Base-by-base conservation (phyloP, 2,888 invertebrate genomes). In the Pandemis cinnamomeana region DNA sequence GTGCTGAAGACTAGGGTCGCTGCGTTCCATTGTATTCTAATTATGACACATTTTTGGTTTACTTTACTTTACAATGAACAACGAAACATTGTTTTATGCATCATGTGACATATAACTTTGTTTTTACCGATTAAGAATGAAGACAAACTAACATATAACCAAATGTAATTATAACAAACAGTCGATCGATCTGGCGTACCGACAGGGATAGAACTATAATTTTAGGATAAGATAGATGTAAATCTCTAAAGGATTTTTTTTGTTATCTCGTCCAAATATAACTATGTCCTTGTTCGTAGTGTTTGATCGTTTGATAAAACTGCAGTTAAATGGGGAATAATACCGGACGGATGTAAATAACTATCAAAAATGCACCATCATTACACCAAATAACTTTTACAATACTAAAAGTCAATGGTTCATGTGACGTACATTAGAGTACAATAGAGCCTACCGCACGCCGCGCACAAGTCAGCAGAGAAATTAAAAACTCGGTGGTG, bases 401-500 rank as follows among this genome's bases (percentile, higher is more conserved):
- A 68, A 20, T 44, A 67, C 8, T 58, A 61, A 44, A 51, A 62
- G 60, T 42, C 48, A 64, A 67, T 71, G 60, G 60, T 60, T 58
- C 58, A 27, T 27, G 58, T 55, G 53, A 55, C 58, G 48, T 63
- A 73, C 42, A 58, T 69, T 64, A 73, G 58, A 60, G 41, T 44
- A 73, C 73, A 73, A 73, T 70, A 69, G 64, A 66, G 58, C 64
- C 73, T 70, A 66, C 70, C 73, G 70, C 68, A 63, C 55, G 62
- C 72, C 62, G 64, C 66, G 72, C 72, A 74, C 70, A 62, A 67
- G 77, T 75, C 72, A 75, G 75, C 75, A 78, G 80, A 81, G 83
- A 84, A 87, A 86, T 86, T 83, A 86, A 87, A 88, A 85, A 82
- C 83, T 83, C 82, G 86, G 89, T 87, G 89, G 90, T 89, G 86